A percentile compares a stretch with the other conserved stretches of the same genome.
Evolutionary conservation across 2,113 vertebrate genomes (phyloP).

Genomic region (Euleptes europaea): DNA sequence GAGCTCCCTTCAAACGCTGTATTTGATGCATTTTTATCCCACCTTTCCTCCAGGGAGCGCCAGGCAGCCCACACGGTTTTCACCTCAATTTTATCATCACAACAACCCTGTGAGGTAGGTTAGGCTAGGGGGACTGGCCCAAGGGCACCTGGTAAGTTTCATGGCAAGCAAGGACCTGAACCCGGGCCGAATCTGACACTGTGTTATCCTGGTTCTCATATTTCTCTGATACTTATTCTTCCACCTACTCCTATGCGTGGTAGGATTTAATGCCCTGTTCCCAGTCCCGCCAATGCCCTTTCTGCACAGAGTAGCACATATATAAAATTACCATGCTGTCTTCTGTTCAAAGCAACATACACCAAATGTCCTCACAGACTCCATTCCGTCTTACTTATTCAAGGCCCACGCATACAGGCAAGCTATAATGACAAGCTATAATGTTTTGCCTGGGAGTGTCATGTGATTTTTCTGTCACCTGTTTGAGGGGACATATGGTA

Average conservation of each 20-base stretch:
- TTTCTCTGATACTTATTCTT: not conserved
- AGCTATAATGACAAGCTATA: not conserved
- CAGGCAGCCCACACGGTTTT: too few relatives aligned
- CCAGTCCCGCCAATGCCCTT: not conserved
- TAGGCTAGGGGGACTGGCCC: too few relatives aligned
- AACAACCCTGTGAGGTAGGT: too few relatives aligned
- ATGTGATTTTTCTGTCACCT: not conserved
- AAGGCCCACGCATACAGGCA: not conserved
- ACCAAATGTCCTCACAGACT: not conserved
- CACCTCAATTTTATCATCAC: too few relatives aligned
- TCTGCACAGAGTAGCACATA: not conserved
- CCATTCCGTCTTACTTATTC: not conserved
- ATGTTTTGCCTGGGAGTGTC: not conserved
- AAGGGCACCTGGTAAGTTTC: too few relatives aligned
- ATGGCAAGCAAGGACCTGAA: too few relatives aligned
- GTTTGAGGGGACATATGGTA: not conserved
- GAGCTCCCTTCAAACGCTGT: too few relatives aligned
- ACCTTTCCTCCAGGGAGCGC: too few relatives aligned
- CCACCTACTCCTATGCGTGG: too few relatives aligned
- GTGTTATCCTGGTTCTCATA: too few relatives aligned
- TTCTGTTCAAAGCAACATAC: not conserved
- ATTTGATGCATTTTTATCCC: too few relatives aligned
- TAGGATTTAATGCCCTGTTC: not conserved
- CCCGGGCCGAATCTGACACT: too few relatives aligned
- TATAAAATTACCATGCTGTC: not conserved